A percentile compares a stretch with the other conserved stretches of the same genome.
phyloP scores from a whole-genome alignment of 2,888 invertebrate species.

The Pristionchus arcanus region DNA sequence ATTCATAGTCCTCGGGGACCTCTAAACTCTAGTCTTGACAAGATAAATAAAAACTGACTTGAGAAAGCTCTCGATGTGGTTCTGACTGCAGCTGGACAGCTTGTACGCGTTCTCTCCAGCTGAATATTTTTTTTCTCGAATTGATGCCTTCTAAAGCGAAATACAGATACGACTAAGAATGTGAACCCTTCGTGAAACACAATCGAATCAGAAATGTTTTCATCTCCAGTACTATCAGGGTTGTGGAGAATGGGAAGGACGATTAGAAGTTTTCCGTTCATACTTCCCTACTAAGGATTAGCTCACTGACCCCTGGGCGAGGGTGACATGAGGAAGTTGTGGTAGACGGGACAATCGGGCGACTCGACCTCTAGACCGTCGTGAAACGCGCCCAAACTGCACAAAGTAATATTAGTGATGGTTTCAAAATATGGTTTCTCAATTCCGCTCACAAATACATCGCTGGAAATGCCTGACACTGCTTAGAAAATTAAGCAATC shows the following conservation, averaged over 20 bases:
- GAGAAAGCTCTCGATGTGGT: conserved; percentile 45
- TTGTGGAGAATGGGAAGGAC: no score
- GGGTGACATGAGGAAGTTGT: conserved; percentile 72
- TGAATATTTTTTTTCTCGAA: not conserved
- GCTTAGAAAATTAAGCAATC: no score
- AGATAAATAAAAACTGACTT: not conserved
- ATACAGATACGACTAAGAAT: not conserved
- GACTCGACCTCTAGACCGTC: conserved; percentile 69
- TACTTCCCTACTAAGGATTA: not conserved
- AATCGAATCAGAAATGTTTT: not conserved
- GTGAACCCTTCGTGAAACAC: not conserved
- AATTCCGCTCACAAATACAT: no score
- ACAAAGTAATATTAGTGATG: conserved; percentile 16
- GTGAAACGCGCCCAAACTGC: conserved; percentile 75
- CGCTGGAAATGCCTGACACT: no score
- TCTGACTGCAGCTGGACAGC: conserved; percentile 46
- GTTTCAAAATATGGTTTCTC: no score
- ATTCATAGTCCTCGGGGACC: no score
- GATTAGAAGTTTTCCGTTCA: not conserved
- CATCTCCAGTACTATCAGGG: no score
- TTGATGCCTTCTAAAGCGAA: not conserved
- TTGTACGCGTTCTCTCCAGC: conserved; percentile 37
- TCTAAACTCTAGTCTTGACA: not conserved
- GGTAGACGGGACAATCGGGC: conserved; percentile 65
- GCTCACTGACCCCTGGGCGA: conserved; percentile 14